These are phyloP conservation scores for Thereuonema tuberculata DNA, from an alignment of 1,140 invertebrate genomes.

Conservation along the genomic window DNA sequence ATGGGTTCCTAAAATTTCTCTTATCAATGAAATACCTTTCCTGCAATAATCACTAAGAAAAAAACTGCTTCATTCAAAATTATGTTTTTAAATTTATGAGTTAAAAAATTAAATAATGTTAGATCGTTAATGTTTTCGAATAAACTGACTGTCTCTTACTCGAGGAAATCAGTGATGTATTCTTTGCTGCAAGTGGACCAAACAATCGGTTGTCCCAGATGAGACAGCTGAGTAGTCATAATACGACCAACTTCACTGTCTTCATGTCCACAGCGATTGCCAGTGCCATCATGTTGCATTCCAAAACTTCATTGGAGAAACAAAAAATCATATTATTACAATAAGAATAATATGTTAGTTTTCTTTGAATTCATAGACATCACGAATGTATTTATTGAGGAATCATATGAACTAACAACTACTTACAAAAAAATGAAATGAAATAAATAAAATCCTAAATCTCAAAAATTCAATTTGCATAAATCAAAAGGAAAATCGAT, in stretches of 20 bases:
- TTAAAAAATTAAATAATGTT: too few relatives aligned
- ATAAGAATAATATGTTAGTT: background rate
- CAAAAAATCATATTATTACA: slow-evolving; percentile 1
- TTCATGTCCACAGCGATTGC: slow-evolving; percentile 17
- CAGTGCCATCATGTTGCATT: slow-evolving; percentile 23
- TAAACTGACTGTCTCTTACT: too few relatives aligned
- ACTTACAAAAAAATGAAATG: background rate
- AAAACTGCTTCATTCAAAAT: too few relatives aligned
- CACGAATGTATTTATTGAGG: background rate
- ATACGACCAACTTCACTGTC: slow-evolving; percentile 10
- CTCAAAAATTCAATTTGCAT: background rate
- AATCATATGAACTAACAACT: background rate
- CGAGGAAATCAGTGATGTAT: slow-evolving; percentile 18
- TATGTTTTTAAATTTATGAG: too few relatives aligned
- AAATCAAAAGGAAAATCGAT: background rate
- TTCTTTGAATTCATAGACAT: background rate
- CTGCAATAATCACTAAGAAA: too few relatives aligned
- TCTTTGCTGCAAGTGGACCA: slow-evolving; percentile 23
- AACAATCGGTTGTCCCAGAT: slow-evolving; percentile 13
- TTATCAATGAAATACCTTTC: too few relatives aligned
- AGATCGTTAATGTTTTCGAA: too few relatives aligned
- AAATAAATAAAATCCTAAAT: background rate
- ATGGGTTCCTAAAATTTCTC: too few relatives aligned
- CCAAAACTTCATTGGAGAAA: too few relatives aligned
- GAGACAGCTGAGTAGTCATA: slow-evolving; percentile 18